phyloP scores from a whole-genome alignment of 2,113 vertebrate genomes.

The Ictidomys tridecemlineatus region DNA sequence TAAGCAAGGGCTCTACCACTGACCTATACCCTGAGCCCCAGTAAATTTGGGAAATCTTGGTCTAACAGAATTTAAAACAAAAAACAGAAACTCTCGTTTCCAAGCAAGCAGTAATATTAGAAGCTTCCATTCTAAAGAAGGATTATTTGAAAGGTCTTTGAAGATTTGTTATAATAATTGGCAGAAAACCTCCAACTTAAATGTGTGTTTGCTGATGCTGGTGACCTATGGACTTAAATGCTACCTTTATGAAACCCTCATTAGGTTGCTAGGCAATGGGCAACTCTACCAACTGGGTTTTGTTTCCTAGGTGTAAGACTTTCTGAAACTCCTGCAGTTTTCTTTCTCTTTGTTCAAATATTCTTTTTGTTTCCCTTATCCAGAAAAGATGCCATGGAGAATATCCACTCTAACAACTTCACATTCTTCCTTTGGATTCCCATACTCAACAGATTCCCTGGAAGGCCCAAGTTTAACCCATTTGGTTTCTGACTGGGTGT shows the following conservation, averaged over 20 bases:
- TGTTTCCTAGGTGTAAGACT: conserved; percentile 42
- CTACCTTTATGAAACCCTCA: not conserved
- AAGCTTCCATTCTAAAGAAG: conserved; percentile 47
- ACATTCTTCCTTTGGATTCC: not conserved
- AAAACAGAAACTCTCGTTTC: conserved; percentile 35
- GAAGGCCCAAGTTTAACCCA: not conserved
- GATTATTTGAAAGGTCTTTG: conserved; percentile 41
- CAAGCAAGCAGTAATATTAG: not conserved
- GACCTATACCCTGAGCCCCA: not conserved
- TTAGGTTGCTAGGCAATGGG: conserved; percentile 43
- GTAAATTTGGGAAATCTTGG: not conserved
- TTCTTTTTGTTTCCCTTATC: not conserved
- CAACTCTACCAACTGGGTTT: conserved; percentile 7
- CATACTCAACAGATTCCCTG: not conserved
- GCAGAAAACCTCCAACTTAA: conserved; percentile 38
- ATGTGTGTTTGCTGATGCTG: conserved; percentile 47
- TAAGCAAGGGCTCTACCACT: not conserved
- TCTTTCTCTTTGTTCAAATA: conserved; percentile 29
- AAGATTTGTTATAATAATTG: conserved; percentile 43
- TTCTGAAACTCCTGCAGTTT: conserved; percentile 31
- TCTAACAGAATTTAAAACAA: conserved; percentile 24
- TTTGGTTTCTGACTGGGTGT: not conserved
- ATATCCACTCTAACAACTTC: not conserved
- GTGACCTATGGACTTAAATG: conserved; percentile 55
- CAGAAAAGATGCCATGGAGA: conserved; percentile 23